Base-by-base conservation (phyloP, 2,113 vertebrate species). In the Platysternon megacephalum region DNA sequence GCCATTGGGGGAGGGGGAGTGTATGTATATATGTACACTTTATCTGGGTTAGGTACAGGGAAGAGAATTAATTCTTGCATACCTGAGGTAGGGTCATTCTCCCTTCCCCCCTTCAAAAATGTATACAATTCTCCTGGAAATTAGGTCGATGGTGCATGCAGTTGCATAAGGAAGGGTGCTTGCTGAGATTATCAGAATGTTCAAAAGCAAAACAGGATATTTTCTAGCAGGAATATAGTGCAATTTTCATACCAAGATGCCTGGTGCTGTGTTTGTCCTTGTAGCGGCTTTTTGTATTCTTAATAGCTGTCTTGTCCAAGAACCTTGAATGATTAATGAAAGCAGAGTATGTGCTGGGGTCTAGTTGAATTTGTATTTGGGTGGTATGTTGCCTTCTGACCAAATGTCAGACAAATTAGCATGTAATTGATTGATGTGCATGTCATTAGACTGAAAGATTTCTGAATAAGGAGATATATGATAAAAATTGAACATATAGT, bases 361-460 rank as follows among this genome's bases (percentile, higher is more conserved):
- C 97, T 84, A 88, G 51, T 97, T 97, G 97, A 93, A 95, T 97
- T 97, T 97, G 84, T 94, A 46, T 94, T 93, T 95, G 81, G 78
- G 78, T 97, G 39, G 56, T 85, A 55, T 93, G 35, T 35, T 83
- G 86, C 84, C 93, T 79, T 78, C 3, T 42, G 58, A 95, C 94
- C 78, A n/a, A 61, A 87, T 95, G 91, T 91, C 76, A 84, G 95
- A 87, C 88, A 94, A 94, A 91, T 95, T 94, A 97, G 87, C 93
- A 93, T 79, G 91, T 89, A 72, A 91, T 87, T 97, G 95, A 95
- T 87, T 95, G 89, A 96, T 96, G 74, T 74, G 74, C 88, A 29
- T 11, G 12, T 86, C 79, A 48, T 90, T 94, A 89, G 74, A 84
- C 52, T 90, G 94, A 93, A 82, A 79, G 49, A 78, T 93, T 94